Base-by-base conservation (phyloP, 2,113 vertebrate species). In the Pollachius pollachius region DNA sequence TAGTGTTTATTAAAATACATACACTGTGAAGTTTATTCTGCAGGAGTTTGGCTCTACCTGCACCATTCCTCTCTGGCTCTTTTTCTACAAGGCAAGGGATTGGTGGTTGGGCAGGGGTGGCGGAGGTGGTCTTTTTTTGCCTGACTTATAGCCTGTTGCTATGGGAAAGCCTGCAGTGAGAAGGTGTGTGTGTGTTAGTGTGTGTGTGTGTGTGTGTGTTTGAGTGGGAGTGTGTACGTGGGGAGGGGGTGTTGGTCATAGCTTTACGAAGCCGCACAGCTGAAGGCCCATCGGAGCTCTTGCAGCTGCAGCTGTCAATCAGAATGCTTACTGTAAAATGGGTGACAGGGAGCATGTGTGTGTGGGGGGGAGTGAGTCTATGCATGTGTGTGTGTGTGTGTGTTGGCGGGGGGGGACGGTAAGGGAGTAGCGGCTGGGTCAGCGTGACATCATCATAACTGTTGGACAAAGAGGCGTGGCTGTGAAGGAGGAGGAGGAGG, bases 141-240 rank as follows among this genome's bases (percentile, higher is more conserved):
- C 84, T 87, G 88, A 90, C 88, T 89, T 48, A 76, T 85, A 83
- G 89, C 90, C 89, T 93, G 92, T 93, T 93, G 91, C 92, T 88
- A 81, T 84, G 90, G 79, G 72, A 74, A 76, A 73, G 76, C 76
- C 68, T 15, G 62, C 25, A 73, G 88, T 85, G 81, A 71, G 73
- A 78, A 79, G 64, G 59, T 48, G 41, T 48, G 60, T 13, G 30
- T n/a, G 27, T 11, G 27, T 15, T 30, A 70, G 41, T 48, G 41
- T 48, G 41, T 48, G 41, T 48, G 41, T 48, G 41, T 48, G 41
- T 48, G 41, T 48, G 41, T 48, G 41, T 48, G 41, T 48, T 7
- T 48, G 41, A 13, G 41, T 48, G 41, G 12, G 41, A 13, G 41
- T 48, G 41, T 48, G 41, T 48, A 9, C 12, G 41, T 48, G 2